Evolutionary conservation across 2,888 invertebrate species (phyloP), one percentile per base, ranked within the genome.

Genomic region (Cheilosia grossa): DNA sequence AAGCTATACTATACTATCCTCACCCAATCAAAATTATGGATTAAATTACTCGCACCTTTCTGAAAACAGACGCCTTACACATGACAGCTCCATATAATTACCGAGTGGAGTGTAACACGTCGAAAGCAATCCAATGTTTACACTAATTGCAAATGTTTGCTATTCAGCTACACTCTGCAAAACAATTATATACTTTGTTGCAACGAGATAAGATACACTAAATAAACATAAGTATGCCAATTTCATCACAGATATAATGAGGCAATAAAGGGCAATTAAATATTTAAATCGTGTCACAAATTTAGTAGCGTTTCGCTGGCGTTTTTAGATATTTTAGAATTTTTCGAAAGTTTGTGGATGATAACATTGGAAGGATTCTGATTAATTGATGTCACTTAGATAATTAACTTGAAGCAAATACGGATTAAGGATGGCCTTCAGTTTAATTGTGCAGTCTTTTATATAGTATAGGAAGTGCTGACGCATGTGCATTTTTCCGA

Each of bases 131-230:
- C 19, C 37, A 33, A 37, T 21, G 56, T 56, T 37, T 17, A 37
- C 19, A 56, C 19, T 19, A 21, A 56, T 37, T 56, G 19, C 54
- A 37, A 56, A 56, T 37, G 37, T 56, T 56, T 56, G 1, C 19
- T 37, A 1, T 21, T 21, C 4, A 19, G 13, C 13, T 49, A 21
- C 13, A 49, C 19, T 21, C 4, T 10, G 56, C 21, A 4, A 5
- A 37, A 17, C 33, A 56, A 17, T 56, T 56, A 56, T 21, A 37
- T 56, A 56, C n/a, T 30, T 53, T 53, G 27, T n/a, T 27, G n/a
- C n/a, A 53, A 17, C n/a, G 30, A 44, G 44, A 56, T 56, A 56
- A 56, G 33, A 56, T 56, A 56, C 30, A 10, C 17, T 1, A 19
- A 56, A 37, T 13, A 37, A 24, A 54, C 33, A 17, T 54, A 33